phyloP scores from a whole-genome alignment of 2,888 invertebrate genomes.

The Lycophotia porphyrea region DNA sequence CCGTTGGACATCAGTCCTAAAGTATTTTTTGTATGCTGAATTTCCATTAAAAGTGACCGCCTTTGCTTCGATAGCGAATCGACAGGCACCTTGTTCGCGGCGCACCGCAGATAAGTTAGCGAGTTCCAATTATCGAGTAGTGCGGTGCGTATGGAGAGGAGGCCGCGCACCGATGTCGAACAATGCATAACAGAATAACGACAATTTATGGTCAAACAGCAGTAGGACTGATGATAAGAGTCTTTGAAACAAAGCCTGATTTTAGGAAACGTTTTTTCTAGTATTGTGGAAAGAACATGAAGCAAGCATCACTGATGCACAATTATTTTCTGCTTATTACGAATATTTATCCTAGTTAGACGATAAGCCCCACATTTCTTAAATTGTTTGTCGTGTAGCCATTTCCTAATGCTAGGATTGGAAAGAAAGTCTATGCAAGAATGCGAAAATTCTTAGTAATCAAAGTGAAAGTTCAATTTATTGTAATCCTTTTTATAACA shows the following conservation, averaged over 20 bases:
- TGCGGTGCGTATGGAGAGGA: constrained; percentile 66
- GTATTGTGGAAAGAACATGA: neutral
- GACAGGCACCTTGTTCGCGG: constrained; percentile 46
- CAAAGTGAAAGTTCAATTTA: neutral
- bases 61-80: constrained; percentile 25
- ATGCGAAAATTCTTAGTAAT: neutral
- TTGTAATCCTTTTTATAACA: neutral
- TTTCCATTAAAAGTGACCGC: neutral
- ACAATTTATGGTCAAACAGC: constrained; percentile 20
- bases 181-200: constrained; percentile 78
- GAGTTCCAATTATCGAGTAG: constrained; percentile 80
- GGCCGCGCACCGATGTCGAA: constrained; percentile 72
- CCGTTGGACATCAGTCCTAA: accelerated
- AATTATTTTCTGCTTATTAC: neutral
- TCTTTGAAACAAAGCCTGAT: neutral
- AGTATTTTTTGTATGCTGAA: neutral
- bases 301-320: neutral
- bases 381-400: neutral
- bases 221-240: neutral
- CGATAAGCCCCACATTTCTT: neutral
- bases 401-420: neutral
- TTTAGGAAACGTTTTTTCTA: neutral
- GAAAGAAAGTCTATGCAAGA: neutral
- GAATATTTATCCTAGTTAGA: neutral
- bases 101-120: constrained; percentile 61